Conservation (phyloP, 2,113 vertebrate species). For the Meleagris gallopavo region DNA sequence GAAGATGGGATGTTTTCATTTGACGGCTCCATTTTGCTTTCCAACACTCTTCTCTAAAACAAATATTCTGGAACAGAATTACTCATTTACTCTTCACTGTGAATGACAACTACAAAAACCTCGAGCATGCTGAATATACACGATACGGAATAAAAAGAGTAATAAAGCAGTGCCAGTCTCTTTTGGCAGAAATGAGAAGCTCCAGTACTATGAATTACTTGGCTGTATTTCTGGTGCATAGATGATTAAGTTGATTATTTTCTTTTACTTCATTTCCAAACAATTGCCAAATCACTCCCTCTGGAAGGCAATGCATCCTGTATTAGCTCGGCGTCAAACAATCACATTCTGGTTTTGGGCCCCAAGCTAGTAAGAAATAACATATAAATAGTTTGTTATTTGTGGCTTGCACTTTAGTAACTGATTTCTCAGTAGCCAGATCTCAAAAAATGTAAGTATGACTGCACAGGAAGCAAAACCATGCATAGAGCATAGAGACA, state of each 20-base stretch:
- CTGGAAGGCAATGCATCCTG: neutral
- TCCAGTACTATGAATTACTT: neutral
- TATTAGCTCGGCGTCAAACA: slow-evolving; percentile 44
- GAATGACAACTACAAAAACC: neutral
- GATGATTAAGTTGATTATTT: neutral
- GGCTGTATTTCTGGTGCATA: neutral
- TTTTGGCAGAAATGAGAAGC: neutral
- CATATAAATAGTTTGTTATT: neutral
- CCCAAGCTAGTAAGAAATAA: slow-evolving; percentile 24
- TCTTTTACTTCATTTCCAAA: neutral
- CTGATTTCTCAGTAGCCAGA: slow-evolving; percentile 74
- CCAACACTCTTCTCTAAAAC: slow-evolving; percentile 49
- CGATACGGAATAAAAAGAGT: neutral
- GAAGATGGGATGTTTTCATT: slow-evolving; percentile 28
- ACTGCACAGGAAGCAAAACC: slow-evolving; percentile 64
- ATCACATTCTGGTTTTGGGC: slow-evolving; percentile 32
- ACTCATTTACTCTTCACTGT: slow-evolving; percentile 25
- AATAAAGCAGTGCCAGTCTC: neutral
- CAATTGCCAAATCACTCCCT: neutral
- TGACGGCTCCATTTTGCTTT: neutral
- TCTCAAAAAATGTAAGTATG: slow-evolving; percentile 68
- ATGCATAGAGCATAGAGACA: slow-evolving; percentile 38
- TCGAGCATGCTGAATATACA: neutral
- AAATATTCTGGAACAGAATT: slow-evolving; percentile 53
- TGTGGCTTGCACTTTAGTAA: slow-evolving; percentile 61